Base-by-base conservation (phyloP, 2,888 invertebrate genomes). In the Hirtodrosophila histrioides region DNA sequence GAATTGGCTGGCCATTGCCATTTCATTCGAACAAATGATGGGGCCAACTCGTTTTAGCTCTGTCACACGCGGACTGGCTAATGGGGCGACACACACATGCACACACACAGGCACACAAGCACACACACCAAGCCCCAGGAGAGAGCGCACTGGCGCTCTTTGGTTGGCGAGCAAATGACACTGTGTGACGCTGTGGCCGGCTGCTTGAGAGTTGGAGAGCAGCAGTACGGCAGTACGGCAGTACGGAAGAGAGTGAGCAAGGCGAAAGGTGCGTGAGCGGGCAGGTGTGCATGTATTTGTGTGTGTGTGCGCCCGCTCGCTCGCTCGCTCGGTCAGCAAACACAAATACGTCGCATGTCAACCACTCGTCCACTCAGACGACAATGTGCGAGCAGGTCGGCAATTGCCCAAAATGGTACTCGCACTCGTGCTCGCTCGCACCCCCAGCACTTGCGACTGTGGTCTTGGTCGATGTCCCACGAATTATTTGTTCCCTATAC, bases 291-390 rank as follows among this genome's bases (percentile, higher is more conserved):
- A 7, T 39, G 48, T 58, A 27, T 48, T 43, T 31, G 37, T 56
- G 58, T 57, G 64, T 51, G 37, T 56, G 58, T 57, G 64, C 51
- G 40, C 33, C 66, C 36, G 53, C 37, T 27, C 37, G 41, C 57
- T 73, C 44, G 49, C 39, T 63, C 61, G 62, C 50, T 63, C 75
- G 77, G 82, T 82, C 85, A 86, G 87, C 85, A 86, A 81, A 69
- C 83, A 83, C 79, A 82, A 85, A 80, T 78, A 75, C 65, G 88
- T 88, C 89, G 89, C 89, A 86, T 88, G 88, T 89, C 89, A 88
- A 89, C 89, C 84, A 72, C 79, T 71, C 85, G 88, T 86, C 84
- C 82, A 88, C 77, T 70, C 58, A 75, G 86, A 88, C 88, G 88
- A 89, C 88, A 88, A 41, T 83, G 88, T 75, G 75, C 63, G 56